Percentiles rank a stretch among this genome's conserved stretches.
These are phyloP conservation scores for Dendroctonus valens DNA, from an alignment of 1,140 invertebrate genomes.

Conservation along the genomic window DNA sequence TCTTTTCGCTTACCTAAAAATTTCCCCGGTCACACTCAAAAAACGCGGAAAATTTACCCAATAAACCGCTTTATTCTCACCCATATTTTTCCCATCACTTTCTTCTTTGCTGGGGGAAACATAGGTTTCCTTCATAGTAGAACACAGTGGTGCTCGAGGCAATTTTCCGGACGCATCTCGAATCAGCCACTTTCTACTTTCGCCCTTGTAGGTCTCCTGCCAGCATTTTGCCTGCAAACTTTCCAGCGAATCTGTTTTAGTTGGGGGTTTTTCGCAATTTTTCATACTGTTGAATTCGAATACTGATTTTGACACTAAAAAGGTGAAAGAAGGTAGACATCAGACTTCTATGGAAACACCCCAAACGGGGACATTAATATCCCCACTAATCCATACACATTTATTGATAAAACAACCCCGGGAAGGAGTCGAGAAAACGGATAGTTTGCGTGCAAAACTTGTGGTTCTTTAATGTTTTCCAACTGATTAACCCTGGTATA, in stretches of 20 bases:
- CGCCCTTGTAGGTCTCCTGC: slow-evolving; percentile 29
- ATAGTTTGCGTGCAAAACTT: too few species aligned
- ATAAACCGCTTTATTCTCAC: slow-evolving; percentile 15
- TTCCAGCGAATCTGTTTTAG: background rate
- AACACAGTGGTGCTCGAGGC: slow-evolving; percentile 12
- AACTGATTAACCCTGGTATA: too few species aligned
- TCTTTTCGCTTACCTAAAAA: slow-evolving; percentile 15
- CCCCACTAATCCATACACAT: too few species aligned
- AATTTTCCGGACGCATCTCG: slow-evolving; percentile 22
- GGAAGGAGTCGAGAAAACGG: too few species aligned
- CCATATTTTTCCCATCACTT: slow-evolving; percentile 13
- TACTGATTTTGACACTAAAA: too few species aligned
- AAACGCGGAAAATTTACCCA: background rate
- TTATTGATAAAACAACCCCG: too few species aligned
- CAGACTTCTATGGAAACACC: too few species aligned
- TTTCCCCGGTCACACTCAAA: background rate
- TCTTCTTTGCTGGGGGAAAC: slow-evolving; percentile 12
- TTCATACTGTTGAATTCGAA: too few species aligned
- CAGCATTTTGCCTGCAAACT: slow-evolving; percentile 28
- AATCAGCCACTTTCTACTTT: slow-evolving; percentile 34
- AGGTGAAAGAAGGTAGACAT: too few species aligned
- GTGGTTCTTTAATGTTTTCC: too few species aligned
- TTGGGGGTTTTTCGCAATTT: too few species aligned
- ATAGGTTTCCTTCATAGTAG: slow-evolving; percentile 32
- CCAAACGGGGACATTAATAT: too few species aligned